Conservation (phyloP, 2,113 vertebrate species). For the Poeciliopsis prolifica region DNA sequence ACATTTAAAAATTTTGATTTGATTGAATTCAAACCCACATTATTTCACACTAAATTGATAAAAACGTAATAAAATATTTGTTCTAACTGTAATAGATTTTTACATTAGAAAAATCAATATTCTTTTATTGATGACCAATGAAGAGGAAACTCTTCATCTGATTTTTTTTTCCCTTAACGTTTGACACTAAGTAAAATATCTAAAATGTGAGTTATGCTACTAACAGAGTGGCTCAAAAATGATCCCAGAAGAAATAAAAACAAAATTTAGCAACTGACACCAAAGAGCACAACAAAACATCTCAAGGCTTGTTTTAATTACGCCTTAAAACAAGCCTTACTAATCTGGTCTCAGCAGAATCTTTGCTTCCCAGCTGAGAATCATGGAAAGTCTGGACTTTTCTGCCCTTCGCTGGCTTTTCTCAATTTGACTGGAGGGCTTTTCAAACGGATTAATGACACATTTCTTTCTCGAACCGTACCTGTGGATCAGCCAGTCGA, state of each 20-base stretch:
- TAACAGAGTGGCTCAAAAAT: background rate
- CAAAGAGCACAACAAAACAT: too few species aligned
- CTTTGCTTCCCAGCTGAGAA: slow-evolving; percentile 40
- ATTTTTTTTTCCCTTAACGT: too few species aligned
- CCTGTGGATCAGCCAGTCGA: slow-evolving; percentile 90
- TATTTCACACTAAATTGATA: too few species aligned
- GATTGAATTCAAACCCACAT: too few species aligned
- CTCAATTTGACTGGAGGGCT: background rate
- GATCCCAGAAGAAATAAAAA: too few species aligned
- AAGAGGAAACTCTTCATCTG: too few species aligned
- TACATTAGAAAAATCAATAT: too few species aligned
- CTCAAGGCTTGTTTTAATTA: background rate
- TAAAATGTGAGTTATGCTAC: background rate
- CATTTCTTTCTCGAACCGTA: background rate
- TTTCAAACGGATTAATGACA: background rate
- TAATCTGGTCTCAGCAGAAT: slow-evolving; percentile 19
- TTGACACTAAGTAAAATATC: background rate
- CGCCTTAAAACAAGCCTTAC: background rate
- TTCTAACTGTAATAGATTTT: too few species aligned
- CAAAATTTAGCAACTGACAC: background rate
- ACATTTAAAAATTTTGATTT: too few species aligned
- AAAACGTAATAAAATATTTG: too few species aligned
- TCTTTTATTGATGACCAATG: too few species aligned
- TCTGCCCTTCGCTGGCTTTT: background rate
- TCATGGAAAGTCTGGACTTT: slow-evolving; percentile 54